phyloP scores from a whole-genome alignment of 1,140 invertebrate genomes.

The Adoxophyes honmai region DNA sequence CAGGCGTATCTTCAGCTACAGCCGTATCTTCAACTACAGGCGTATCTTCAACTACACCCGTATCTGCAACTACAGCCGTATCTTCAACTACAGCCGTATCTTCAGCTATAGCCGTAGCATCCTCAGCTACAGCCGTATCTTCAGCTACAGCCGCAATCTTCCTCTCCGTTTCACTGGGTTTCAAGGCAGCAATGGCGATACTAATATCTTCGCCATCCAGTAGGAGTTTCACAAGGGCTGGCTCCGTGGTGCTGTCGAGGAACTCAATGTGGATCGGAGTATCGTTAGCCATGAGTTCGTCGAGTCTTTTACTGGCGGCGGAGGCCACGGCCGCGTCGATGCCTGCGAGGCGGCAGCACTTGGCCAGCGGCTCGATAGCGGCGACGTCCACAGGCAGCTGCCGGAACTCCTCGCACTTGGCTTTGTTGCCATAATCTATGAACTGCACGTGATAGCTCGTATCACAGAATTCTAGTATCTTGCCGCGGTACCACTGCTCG shows the following conservation, averaged over 20 bases:
- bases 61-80: too few relatives aligned
- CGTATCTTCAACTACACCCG: too few relatives aligned
- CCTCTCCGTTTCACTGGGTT: conserved; percentile 18
- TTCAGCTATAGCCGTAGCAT: too few relatives aligned
- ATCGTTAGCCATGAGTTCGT: conserved; percentile 62
- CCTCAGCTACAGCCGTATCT: background rate
- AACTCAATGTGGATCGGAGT: conserved; percentile 74
- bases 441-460: conserved; percentile 81
- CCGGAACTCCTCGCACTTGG: conserved; percentile 77
- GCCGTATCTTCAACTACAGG: conserved; percentile 10
- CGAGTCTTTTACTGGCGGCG: conserved; percentile 69
- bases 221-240: conserved; percentile 58
- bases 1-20: too few relatives aligned
- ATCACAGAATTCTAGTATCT: conserved; percentile 73
- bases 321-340: conserved; percentile 58
- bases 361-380: conserved; percentile 78
- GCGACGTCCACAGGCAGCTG: conserved; percentile 80
- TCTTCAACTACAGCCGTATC: background rate
- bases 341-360: conserved; percentile 79
- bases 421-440: conserved; percentile 86
- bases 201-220: conserved; percentile 53
- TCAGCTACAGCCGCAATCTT: conserved; percentile 9
- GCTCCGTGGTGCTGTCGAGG: conserved; percentile 68
- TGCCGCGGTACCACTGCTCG: conserved; percentile 81
- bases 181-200: conserved; percentile 28